A percentile compares a stretch with the other conserved stretches of the same genome.
These are phyloP conservation scores for Eupsittula cactorum DNA, from an alignment of 2,113 vertebrate genomes.

Conservation along the genomic window DNA sequence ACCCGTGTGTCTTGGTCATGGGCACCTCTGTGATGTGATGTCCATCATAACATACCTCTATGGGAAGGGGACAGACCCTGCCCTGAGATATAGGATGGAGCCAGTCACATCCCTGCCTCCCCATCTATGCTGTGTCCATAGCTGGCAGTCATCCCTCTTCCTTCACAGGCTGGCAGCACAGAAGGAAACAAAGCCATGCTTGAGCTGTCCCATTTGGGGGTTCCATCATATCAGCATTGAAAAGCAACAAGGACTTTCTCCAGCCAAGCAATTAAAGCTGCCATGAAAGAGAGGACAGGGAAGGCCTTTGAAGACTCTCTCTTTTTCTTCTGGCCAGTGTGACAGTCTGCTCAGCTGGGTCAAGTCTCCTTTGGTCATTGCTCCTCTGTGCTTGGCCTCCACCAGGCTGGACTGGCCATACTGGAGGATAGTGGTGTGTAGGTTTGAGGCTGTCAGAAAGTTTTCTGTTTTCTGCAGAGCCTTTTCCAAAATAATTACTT, in stretches of 20 bases:
- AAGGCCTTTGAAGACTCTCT: not conserved
- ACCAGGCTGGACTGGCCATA: not conserved
- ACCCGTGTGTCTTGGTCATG: fast-evolving
- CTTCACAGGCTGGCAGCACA: not conserved
- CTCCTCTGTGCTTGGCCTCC: not conserved
- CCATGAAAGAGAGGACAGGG: not conserved
- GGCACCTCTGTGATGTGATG: not conserved
- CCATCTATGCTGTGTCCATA: fast-evolving
- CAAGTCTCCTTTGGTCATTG: not conserved
- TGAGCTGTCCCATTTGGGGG: not conserved
- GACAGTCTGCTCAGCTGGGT: fast-evolving
- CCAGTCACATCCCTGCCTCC: not conserved
- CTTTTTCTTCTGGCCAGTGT: not conserved
- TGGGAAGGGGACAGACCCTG: not conserved
- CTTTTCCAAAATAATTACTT: not conserved
- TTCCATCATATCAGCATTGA: not conserved
- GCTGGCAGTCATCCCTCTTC: not conserved
- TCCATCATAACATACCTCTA: not conserved
- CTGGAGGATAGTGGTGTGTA: not conserved
- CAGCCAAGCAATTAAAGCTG: not conserved
- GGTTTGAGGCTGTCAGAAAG: not conserved
- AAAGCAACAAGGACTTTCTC: not conserved
- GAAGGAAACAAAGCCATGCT: not conserved
- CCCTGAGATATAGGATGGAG: fast-evolving
- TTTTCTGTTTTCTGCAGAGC: not conserved